phyloP scores from a whole-genome alignment of 2,888 invertebrate species.

The Lydus trimaculatus region DNA sequence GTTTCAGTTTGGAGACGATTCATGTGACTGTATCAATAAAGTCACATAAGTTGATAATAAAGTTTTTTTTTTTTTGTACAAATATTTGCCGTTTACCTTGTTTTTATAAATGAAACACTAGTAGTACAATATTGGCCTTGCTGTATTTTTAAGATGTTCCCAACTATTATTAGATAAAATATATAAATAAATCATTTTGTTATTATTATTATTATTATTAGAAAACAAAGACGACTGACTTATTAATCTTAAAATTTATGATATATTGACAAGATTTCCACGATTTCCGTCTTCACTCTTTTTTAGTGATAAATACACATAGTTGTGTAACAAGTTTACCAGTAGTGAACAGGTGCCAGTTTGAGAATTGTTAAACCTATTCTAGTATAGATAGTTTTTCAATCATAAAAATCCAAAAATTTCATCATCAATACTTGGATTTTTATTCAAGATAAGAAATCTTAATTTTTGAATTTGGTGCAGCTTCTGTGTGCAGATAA shows the following conservation, averaged over 20 bases:
- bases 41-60: neutral
- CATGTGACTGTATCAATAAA: neutral
- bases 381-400: no score
- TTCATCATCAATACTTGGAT: no score
- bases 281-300: neutral
- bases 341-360: constrained; percentile 5
- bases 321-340: neutral
- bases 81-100: constrained; percentile 36
- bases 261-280: neutral
- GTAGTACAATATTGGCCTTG: constrained; percentile 24
- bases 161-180: constrained; percentile 26
- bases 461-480: neutral
- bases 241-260: neutral
- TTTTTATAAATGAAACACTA: constrained; percentile 33
- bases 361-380: neutral
- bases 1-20: neutral
- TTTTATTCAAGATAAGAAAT: neutral
- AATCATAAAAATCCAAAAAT: no score
- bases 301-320: neutral
- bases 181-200: constrained; percentile 13
- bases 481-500: neutral
- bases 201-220: constrained; percentile 7
- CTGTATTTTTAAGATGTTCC: constrained; percentile 12
- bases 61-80: constrained; percentile 9
- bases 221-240: neutral